Conservation (phyloP, 2,797 vertebrate species). For the Sebastiscus tertius region DNA sequence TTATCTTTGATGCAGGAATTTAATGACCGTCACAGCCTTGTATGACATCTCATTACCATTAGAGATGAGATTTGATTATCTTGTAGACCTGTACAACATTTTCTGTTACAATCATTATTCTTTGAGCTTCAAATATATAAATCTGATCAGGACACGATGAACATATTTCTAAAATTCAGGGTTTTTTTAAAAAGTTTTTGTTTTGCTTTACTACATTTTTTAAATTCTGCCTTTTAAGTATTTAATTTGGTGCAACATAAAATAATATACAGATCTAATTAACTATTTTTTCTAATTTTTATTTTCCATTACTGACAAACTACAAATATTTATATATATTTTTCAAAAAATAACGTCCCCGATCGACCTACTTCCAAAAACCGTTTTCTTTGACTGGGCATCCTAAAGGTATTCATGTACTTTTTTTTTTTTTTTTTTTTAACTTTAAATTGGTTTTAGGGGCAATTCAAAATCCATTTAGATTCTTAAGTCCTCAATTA, state of each 20-base stretch:
- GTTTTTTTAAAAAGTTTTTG: no score
- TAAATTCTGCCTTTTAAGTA: not conserved
- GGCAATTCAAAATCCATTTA: not conserved
- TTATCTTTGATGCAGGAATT: no score
- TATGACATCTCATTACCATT: no score
- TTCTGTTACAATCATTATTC: not conserved
- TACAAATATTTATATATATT: no score
- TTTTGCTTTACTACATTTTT: not conserved
- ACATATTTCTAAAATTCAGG: no score
- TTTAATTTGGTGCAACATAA: not conserved
- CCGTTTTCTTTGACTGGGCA: no score
- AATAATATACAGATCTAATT: not conserved
- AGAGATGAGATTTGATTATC: not conserved
- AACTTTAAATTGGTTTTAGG: not conserved
- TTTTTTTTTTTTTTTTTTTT: not conserved
- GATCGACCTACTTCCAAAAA: not conserved
- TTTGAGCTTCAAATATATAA: not conserved
- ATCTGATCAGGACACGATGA: not conserved
- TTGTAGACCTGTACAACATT: not conserved
- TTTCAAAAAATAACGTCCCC: rapidly evolving
- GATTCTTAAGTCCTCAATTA: not conserved
- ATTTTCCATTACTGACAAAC: not conserved
- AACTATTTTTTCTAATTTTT: not conserved
- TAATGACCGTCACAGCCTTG: not conserved
- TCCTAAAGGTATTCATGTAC: not conserved